These are phyloP conservation scores for Nematolebias whitei DNA, from an alignment of 2,113 vertebrate genomes.

Conservation along the genomic window DNA sequence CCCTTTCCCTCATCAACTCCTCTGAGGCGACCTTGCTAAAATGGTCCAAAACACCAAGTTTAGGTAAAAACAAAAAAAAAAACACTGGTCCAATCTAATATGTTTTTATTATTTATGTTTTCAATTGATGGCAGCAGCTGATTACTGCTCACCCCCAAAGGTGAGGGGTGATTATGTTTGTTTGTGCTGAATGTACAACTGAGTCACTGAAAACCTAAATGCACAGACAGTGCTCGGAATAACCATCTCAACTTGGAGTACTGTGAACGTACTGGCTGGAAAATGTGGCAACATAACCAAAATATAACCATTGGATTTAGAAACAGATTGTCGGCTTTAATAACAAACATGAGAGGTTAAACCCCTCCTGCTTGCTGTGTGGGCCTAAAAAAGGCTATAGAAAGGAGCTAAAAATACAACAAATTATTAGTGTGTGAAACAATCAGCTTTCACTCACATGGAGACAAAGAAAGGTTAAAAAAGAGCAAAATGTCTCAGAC, in stretches of 20 bases:
- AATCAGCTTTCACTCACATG: constrained; percentile 2
- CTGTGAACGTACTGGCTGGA: constrained; percentile 60
- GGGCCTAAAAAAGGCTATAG: constrained; percentile 2
- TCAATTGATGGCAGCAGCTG: too few species aligned
- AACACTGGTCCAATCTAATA: too few species aligned
- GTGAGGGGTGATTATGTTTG: too few species aligned
- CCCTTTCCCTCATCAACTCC: too few species aligned
- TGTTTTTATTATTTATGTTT: too few species aligned
- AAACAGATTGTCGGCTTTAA: constrained; percentile 57
- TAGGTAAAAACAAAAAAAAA: too few species aligned
- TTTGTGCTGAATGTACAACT: too few species aligned
- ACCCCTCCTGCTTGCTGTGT: constrained; percentile 28
- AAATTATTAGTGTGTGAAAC: neutral
- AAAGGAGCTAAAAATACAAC: neutral
- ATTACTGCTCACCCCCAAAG: too few species aligned
- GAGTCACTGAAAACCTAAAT: neutral
- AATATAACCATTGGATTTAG: constrained; percentile 47
- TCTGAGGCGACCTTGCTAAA: too few species aligned
- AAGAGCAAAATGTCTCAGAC: neutral
- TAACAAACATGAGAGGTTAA: constrained; percentile 67
- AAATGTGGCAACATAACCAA: constrained; percentile 54
- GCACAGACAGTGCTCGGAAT: neutral
- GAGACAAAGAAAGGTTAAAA: neutral
- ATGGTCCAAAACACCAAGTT: too few species aligned
- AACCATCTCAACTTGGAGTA: constrained; percentile 1